A percentile compares a stretch with the other conserved stretches of the same genome.
phyloP scores from a whole-genome alignment of 2,113 vertebrate genomes.

The Eclectus roratus region DNA sequence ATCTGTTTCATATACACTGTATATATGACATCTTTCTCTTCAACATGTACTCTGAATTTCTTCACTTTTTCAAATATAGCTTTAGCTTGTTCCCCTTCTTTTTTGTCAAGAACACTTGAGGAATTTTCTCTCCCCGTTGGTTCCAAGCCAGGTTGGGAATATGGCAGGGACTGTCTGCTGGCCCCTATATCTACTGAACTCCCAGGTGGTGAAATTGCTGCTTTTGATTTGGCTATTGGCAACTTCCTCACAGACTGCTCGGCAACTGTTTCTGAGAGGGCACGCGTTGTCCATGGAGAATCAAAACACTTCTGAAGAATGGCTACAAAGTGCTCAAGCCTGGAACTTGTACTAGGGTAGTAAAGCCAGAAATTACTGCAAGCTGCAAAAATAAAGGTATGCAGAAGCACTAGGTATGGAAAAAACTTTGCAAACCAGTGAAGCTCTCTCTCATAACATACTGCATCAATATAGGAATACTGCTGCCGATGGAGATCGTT shows the following conservation, averaged over 20 bases:
- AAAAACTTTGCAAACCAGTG: constrained; percentile 88
- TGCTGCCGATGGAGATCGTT: constrained; percentile 82
- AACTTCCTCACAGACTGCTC: constrained; percentile 77
- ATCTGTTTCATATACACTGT: constrained; percentile 84
- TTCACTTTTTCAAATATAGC: constrained; percentile 88
- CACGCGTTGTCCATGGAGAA: constrained; percentile 85
- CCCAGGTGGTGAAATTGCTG: constrained; percentile 61
- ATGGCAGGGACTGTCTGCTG: constrained; percentile 72
- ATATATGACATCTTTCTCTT: constrained; percentile 84
- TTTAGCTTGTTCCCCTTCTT: constrained; percentile 86
- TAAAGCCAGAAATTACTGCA: constrained; percentile 87
- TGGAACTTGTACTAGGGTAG: constrained; percentile 84
- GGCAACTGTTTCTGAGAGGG: constrained; percentile 82
- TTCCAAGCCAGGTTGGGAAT: constrained; percentile 72
- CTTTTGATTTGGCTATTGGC: constrained; percentile 70
- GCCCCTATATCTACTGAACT: constrained; percentile 63
- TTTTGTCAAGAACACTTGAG: constrained; percentile 83
- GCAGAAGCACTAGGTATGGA: constrained; percentile 84
- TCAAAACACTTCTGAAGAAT: constrained; percentile 87
- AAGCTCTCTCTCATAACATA: constrained; percentile 82
- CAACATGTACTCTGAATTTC: constrained; percentile 79
- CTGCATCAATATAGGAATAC: constrained; percentile 81
- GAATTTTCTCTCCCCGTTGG: constrained; percentile 72
- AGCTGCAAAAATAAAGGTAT: constrained; percentile 82
- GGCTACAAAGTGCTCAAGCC: constrained; percentile 83